phyloP scores from a whole-genome alignment of 2,888 invertebrate genomes.

The Eutolmus rufibarbis region DNA sequence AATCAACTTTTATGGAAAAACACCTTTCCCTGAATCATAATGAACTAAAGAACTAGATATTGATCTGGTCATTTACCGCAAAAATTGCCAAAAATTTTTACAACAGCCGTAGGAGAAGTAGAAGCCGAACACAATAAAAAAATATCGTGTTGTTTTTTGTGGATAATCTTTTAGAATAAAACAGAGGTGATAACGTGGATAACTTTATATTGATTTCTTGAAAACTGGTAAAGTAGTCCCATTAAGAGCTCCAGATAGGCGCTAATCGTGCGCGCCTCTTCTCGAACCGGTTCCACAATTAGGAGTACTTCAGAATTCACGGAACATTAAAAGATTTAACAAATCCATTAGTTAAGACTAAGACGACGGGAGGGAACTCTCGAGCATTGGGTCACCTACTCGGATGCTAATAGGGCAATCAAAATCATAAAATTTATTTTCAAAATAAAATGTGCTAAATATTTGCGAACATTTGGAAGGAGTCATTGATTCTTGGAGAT shows the following conservation, averaged over 20 bases:
- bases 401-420: neutral
- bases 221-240: neutral
- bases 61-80: conserved; percentile 29
- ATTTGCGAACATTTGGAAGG: neutral
- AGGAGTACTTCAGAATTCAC: neutral
- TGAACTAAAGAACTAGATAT: neutral
- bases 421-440: neutral
- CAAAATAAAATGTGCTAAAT: neutral
- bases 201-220: neutral
- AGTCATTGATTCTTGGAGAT: neutral
- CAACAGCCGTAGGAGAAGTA: neutral
- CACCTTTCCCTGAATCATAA: neutral
- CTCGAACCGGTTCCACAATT: conserved; percentile 15
- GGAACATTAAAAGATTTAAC: neutral
- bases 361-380: neutral
- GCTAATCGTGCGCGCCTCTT: neutral
- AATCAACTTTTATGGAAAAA: conserved; percentile 4
- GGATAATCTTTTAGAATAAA: neutral
- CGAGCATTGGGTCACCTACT: neutral
- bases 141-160: neutral
- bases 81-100: neutral
- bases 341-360: conserved; percentile 16
- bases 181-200: neutral
- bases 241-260: conserved; percentile 20
- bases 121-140: neutral